These are phyloP conservation scores for Tryphoninae sp. DNA, from an alignment of 2,888 invertebrate species.

Conservation along the genomic window DNA sequence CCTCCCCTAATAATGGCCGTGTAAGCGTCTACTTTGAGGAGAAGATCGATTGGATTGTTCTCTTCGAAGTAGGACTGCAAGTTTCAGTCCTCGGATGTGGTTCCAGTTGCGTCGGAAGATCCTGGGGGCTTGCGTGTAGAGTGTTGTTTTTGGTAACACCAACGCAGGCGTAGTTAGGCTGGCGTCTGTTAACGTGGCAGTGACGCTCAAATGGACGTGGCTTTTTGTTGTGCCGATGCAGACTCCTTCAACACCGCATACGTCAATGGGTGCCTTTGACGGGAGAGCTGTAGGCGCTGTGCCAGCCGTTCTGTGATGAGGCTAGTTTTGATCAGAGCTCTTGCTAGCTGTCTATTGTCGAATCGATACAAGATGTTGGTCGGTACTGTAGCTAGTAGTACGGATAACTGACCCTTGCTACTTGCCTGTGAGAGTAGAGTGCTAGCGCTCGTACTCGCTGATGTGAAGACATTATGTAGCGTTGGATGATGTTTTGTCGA, in stretches of 20 bases:
- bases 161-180: conserved; percentile 1
- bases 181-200: background rate
- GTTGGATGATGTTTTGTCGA: background rate
- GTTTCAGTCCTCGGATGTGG: background rate
- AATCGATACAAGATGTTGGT: background rate
- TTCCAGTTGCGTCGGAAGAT: background rate
- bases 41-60: background rate
- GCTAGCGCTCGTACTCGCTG: background rate
- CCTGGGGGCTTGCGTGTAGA: background rate
- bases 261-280: background rate
- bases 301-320: conserved; percentile 12
- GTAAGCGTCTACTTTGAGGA: background rate
- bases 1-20: background rate
- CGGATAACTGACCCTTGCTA: background rate
- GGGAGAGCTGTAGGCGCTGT: background rate
- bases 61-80: background rate
- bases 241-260: conserved; percentile 7
- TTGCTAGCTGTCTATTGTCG: background rate
- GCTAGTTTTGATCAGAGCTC: background rate
- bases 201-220: background rate
- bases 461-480: background rate
- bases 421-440: background rate
- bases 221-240: background rate
- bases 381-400: background rate
- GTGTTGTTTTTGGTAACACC: background rate